Conservation (phyloP, 2,888 invertebrate genomes). For the Oscheius myriophilus region DNA sequence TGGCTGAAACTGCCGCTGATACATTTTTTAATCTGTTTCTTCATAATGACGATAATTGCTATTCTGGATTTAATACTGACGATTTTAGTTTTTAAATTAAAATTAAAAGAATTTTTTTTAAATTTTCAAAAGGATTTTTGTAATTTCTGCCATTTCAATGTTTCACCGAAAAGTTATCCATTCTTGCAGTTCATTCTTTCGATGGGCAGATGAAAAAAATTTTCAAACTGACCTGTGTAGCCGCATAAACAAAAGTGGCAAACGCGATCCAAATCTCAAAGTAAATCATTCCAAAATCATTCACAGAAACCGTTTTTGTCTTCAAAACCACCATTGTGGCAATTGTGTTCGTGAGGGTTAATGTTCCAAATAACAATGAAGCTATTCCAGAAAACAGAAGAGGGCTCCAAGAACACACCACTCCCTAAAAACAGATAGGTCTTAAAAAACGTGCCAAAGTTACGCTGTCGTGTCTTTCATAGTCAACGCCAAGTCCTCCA, state of each 20-base stretch:
- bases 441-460: too few species aligned
- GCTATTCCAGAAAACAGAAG: slow-evolving; percentile 35
- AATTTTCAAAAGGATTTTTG: too few species aligned
- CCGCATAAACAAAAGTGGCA: slow-evolving; percentile 13
- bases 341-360: slow-evolving; percentile 34
- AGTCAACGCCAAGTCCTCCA: slow-evolving; percentile 10
- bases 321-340: slow-evolving; percentile 32
- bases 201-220: too few species aligned
- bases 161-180: too few species aligned
- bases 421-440: not conserved
- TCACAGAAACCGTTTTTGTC: slow-evolving; percentile 6
- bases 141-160: too few species aligned
- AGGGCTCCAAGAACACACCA: slow-evolving; percentile 32
- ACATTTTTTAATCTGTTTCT: too few species aligned
- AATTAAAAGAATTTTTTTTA: too few species aligned
- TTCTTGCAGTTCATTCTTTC: too few species aligned
- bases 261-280: slow-evolving; percentile 18
- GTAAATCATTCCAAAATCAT: slow-evolving; percentile 18
- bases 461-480: not conserved
- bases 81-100: too few species aligned
- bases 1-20: too few species aligned
- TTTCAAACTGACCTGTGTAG: slow-evolving; percentile 6
- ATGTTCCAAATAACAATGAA: slow-evolving; percentile 33
- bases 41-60: too few species aligned
- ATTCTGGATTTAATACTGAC: too few species aligned